Base-by-base conservation (phyloP, 1,140 invertebrate species). In the Papilio dardanus region DNA sequence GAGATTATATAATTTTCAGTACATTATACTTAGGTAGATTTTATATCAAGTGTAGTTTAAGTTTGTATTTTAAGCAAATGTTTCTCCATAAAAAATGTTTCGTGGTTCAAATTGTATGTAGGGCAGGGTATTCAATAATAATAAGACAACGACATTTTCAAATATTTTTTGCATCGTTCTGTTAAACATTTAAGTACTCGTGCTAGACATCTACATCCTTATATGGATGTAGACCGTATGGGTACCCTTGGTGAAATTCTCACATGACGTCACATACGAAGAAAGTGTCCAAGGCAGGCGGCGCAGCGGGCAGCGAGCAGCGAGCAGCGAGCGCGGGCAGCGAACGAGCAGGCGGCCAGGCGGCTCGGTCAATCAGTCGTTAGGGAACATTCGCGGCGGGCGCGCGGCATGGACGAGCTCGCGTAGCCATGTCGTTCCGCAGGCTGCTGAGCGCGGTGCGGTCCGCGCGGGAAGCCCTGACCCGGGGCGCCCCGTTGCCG, bases 391-490 rank as follows among this genome's bases (percentile, higher is more conserved):
- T 71, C 85, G 83, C 78, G 76, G 80, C 74, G 79, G 69, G 54
- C 74, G 76, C 83, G 80, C 79, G 82, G 74, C 77, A 89, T 89
- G 88, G 84, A 82, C 79, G 80, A 82, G 65, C 76, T 68, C 81
- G 79, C 80, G 71, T 78, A 74, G 81, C 79, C 69, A 92, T 92
- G 91, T 87, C 91, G 50, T 83, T 93, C 77, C 88, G 89, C 16
- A 82, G 90, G 74, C 74, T 93, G 16, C 54, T 93, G 69, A 88
- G 84, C 77, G 91, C 90, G 74, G 84, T 91, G 74, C 84, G 91
- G 50, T 83, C 83, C 46, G 91, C 89, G 67, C 86, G 88, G 54
- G 89, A 87, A n/a, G 88, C 89, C 24, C 67, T 91, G 12, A 82
- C 84, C 28, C 79, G 88, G 3, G 88, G 87, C 42, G 87, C 89